A percentile compares a stretch with the other conserved stretches of the same genome.
Evolutionary conservation across 2,797 vertebrate species (phyloP).

Genomic region (Tragopan temminckii): DNA sequence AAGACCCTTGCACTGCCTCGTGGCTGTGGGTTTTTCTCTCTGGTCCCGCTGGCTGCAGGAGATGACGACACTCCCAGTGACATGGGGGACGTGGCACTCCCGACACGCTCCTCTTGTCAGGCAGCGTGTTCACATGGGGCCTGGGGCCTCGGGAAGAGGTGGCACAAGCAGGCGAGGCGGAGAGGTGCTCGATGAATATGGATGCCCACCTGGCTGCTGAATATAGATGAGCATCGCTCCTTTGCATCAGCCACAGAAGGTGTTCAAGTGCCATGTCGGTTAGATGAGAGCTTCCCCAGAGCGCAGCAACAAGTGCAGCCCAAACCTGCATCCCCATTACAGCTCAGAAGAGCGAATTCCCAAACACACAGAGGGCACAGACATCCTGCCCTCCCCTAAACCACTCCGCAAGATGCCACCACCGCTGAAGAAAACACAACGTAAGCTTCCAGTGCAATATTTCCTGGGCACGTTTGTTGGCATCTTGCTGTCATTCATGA

Average conservation of each 20-base stretch:
- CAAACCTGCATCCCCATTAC: fast-evolving
- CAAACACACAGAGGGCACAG: not conserved
- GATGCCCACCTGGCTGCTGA: constrained; percentile 69
- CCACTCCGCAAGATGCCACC: not conserved
- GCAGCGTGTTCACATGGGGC: not conserved
- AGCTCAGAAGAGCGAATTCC: not conserved
- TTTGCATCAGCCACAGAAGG: not conserved
- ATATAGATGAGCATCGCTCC: not conserved
- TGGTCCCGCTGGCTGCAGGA: not conserved
- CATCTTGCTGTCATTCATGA: not conserved
- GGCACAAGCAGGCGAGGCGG: constrained; percentile 22
- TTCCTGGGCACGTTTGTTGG: not conserved
- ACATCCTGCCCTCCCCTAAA: not conserved
- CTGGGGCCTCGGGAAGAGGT: not conserved
- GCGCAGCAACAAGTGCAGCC: fast-evolving
- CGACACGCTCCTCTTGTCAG: not conserved
- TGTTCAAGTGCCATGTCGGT: fast-evolving
- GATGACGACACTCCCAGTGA: not conserved
- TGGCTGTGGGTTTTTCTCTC: not conserved
- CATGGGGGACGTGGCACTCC: not conserved
- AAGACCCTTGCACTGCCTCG: not conserved
- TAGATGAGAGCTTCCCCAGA: not conserved
- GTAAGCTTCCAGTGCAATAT: not conserved
- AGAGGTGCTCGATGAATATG: constrained; percentile 60
- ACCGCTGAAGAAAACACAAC: not conserved